phyloP scores from a whole-genome alignment of 2,797 vertebrate genomes.

The Thunnus albacares region DNA sequence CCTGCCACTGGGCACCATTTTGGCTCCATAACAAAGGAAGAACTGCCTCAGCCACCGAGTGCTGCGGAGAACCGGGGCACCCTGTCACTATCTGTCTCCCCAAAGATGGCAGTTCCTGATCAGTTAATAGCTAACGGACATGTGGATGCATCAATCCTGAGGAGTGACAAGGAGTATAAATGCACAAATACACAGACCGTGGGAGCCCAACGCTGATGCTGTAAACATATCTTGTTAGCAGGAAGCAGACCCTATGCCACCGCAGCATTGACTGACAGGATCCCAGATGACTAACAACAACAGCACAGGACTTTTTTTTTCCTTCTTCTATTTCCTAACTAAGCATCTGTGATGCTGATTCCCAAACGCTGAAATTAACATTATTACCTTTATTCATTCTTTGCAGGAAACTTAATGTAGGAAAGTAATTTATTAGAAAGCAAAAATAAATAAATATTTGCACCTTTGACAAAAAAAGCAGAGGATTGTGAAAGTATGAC shows the following conservation, averaged over 20 bases:
- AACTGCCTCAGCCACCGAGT: constrained; percentile 64
- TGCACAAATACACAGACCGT: constrained; percentile 78
- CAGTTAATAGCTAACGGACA: constrained; percentile 81
- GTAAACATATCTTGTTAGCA: constrained; percentile 85
- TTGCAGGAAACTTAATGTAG: constrained; percentile 25
- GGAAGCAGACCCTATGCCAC: constrained; percentile 81
- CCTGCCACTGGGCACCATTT: constrained; percentile 76
- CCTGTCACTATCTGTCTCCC: constrained; percentile 70
- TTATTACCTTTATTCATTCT: constrained; percentile 18
- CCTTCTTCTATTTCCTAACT: constrained; percentile 40
- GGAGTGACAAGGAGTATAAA: constrained; percentile 72
- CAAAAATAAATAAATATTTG: not conserved
- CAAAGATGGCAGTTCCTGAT: constrained; percentile 70
- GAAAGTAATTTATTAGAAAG: not conserved
- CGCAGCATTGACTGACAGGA: constrained; percentile 80
- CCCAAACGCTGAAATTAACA: constrained; percentile 28
- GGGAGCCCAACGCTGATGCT: constrained; percentile 82
- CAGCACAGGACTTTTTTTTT: constrained; percentile 48
- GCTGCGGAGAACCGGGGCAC: constrained; percentile 56
- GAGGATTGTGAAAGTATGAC: not conserved
- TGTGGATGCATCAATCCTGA: constrained; percentile 75
- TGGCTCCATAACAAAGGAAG: constrained; percentile 77
- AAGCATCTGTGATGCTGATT: constrained; percentile 57
- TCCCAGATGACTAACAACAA: constrained; percentile 76
- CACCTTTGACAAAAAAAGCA: not conserved